Evolutionary conservation across 2,888 invertebrate genomes (phyloP), one percentile per base, ranked within the genome.

Genomic region (Temnothorax unifasciatus): DNA sequence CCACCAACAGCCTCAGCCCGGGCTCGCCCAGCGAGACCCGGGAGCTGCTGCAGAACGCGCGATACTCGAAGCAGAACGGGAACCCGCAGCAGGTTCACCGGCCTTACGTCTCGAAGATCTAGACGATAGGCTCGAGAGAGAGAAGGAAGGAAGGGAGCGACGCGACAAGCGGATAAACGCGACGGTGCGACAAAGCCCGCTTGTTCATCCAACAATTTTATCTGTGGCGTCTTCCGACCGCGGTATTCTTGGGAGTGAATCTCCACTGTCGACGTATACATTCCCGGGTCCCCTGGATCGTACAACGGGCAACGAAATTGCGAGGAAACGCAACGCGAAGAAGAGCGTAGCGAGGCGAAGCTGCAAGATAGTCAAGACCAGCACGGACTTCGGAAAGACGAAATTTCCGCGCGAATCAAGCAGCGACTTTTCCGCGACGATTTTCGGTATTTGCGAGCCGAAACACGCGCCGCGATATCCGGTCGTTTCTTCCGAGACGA

Each of bases 1-100:
- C 96, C 1, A 96, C 95, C 38, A 96, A 96, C 34, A 97, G 96
- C 92, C 92, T 96, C 77, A 96, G 96, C 87, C 97, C 97, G 0
- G 96, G 96, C 18, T 96, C 97, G n/a, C 97, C 97, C 0, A 96
- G 96, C 64, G 97, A 97, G 94, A 97, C 97, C 15, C 95, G 96
- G 87, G 97, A 97, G 93, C 94, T 97, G 79, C 94, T 97, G 25
- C 94, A 94, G 71, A 96, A 96, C 91, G 96, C 96, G 3, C 95
- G 96, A 69, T 96, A 96, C 92, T 93, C 91, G 81, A 93, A 93
- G 82, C 93, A 92, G 81, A 94, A 94, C 64, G 94, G 93, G 3
- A 92, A 91, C 71, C 92, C 93, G 11, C 92, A 92, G 47, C 92
- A 93, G 79, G 82, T 90, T 21, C 92, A 91, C 81, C 90, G 91